A percentile compares a stretch with the other conserved stretches of the same genome.
phyloP scores from a whole-genome alignment of 2,888 invertebrate genomes.

The Drosophila conformis region DNA sequence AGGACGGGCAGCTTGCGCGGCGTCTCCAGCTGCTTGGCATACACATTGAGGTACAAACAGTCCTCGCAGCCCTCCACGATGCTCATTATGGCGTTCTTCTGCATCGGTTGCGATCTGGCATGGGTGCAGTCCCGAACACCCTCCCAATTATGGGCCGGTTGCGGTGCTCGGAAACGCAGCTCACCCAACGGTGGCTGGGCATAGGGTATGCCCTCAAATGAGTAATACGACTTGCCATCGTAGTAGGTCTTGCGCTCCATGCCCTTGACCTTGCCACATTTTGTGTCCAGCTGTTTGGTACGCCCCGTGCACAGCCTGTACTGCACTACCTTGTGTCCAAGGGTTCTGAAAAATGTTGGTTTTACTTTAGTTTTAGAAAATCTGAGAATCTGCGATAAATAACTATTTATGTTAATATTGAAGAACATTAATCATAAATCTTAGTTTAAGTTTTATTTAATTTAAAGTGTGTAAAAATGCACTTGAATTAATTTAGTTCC shows the following conservation, averaged over 20 bases:
- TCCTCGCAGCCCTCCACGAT: constrained; percentile 85
- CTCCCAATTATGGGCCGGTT: constrained; percentile 84
- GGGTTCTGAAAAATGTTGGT: constrained; percentile 44
- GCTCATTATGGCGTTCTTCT: constrained; percentile 76
- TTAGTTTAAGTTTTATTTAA: too few relatives aligned
- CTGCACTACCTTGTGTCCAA: constrained; percentile 73
- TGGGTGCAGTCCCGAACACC: constrained; percentile 84
- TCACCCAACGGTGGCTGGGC: constrained; percentile 82
- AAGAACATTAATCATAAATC: too few relatives aligned
- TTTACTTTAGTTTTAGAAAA: neutral
- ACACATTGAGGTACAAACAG: constrained; percentile 86
- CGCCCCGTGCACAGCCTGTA: constrained; percentile 71
- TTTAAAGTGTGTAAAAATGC: too few relatives aligned
- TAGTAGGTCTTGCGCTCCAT: constrained; percentile 70
- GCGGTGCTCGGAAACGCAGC: constrained; percentile 84
- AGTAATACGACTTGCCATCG: constrained; percentile 66
- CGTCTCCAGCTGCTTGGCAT: constrained; percentile 71
- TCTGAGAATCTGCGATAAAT: neutral
- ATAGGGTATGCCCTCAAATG: constrained; percentile 83
- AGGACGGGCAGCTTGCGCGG: constrained; percentile 83
- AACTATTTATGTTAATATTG: neutral
- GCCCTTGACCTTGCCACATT: constrained; percentile 79
- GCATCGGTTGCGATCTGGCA: constrained; percentile 77
- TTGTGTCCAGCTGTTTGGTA: constrained; percentile 66
- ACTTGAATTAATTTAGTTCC: too few relatives aligned